A percentile compares a stretch with the other conserved stretches of the same genome.
Evolutionary conservation across 2,888 invertebrate genomes (phyloP).

Genomic region (Pocota personata): DNA sequence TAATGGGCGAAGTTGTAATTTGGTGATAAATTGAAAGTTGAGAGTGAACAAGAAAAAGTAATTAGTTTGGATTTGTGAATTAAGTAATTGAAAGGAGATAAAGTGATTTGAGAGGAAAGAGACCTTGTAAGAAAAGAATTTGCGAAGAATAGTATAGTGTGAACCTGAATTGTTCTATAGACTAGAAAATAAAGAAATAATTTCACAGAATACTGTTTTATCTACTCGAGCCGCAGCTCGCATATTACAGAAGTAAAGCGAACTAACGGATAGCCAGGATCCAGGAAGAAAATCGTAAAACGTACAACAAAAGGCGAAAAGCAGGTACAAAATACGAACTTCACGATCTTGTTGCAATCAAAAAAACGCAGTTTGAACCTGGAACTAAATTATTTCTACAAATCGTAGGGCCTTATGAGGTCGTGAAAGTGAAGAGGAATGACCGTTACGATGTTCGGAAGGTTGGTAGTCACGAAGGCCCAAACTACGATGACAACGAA

Average conservation of each 20-base stretch:
- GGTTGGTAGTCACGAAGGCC: background rate
- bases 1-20: too few relatives aligned
- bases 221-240: too few relatives aligned
- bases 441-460: conserved; percentile 20
- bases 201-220: conserved; percentile 68
- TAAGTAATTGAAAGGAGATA: too few relatives aligned
- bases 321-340: conserved; percentile 17
- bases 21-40: too few relatives aligned
- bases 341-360: conserved; percentile 74
- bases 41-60: too few relatives aligned
- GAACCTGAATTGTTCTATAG: too few relatives aligned
- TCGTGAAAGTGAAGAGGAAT: conserved; percentile 8
- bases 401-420: conserved; percentile 77
- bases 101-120: too few relatives aligned
- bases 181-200: too few relatives aligned
- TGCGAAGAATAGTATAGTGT: too few relatives aligned
- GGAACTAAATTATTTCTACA: conserved; percentile 77
- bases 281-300: conserved; percentile 57
- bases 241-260: conserved; percentile 47
- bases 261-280: conserved; percentile 38
- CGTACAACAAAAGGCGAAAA: conserved; percentile 42
- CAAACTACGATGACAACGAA: background rate
- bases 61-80: too few relatives aligned
- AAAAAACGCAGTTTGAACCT: conserved; percentile 77
- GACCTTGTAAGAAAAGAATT: too few relatives aligned